Base-by-base conservation (phyloP, 2,888 invertebrate species). In the Phania funesta region DNA sequence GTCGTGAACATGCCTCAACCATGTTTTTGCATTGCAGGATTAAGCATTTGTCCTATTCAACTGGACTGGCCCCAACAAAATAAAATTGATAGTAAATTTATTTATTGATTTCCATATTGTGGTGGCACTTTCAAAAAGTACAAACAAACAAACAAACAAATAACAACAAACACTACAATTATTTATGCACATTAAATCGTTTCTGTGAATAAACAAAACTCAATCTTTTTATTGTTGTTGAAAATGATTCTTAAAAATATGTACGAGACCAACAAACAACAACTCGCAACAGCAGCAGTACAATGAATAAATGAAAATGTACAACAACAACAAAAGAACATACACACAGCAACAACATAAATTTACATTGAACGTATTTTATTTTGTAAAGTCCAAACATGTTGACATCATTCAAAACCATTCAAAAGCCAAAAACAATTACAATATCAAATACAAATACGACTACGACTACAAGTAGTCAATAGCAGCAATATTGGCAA, bases 341-440 rank as follows among this genome's bases (percentile, higher is more conserved):
- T n/a, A 62, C 4, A 29, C 5, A n/a, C 56, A 62, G 44, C 54
- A 81, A 82, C 76, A 82, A 78, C 70, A 78, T 78, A 82, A 78
- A 82, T 82, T 78, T 82, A 82, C 82, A 82, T 82, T 82, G 76
- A 76, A 68, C 62, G 76, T 76, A 56, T 80, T 80, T 67, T 64
- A 48, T 80, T 81, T 78, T 82, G 74, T 74, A 74, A 74, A 82
- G 78, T 82, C 82, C 74, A 82, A 82, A 82, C 78, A 78, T 82
- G 78, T 82, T 82, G 82, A 82, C 82, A 82, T 82, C 78, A 82
- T 82, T 82, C 82, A 82, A 82, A 82, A 83, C 82, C 84, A 85
- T 84, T 84, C 83, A 85, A 83, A 84, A 85, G 85, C 84, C 85
- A 84, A 85, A 85, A 85, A 81, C 85, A 84, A 85, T 85, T 85